A percentile compares a stretch with the other conserved stretches of the same genome.
These are phyloP conservation scores for Epiperipatus broadwayi DNA, from an alignment of 2,888 invertebrate species.

Conservation along the genomic window DNA sequence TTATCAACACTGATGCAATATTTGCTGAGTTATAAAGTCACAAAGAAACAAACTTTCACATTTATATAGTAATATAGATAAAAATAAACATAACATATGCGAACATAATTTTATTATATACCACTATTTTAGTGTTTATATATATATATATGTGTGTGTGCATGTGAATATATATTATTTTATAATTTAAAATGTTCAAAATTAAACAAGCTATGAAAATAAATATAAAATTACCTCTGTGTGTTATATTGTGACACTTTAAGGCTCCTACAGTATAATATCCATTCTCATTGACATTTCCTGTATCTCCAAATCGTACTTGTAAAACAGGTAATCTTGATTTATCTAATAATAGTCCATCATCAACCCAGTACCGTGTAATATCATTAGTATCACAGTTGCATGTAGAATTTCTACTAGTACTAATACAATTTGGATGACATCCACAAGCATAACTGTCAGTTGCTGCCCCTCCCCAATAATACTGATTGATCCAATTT, in stretches of 20 bases:
- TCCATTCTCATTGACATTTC: conserved; percentile 20
- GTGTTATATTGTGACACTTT: conserved; percentile 17
- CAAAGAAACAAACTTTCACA: no score
- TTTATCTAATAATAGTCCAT: conserved; percentile 19
- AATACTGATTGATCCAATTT: conserved; percentile 19
- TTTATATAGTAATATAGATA: no score
- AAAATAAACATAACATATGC: no score
- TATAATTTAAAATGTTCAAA: no score
- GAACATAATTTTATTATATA: no score
- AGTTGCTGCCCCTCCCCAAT: conserved; percentile 22
- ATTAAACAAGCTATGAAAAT: neutral
- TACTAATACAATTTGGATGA: conserved; percentile 20
- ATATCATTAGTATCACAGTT: conserved; percentile 21
- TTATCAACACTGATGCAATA: no score
- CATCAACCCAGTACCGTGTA: conserved; percentile 19
- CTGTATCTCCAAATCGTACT: conserved; percentile 20
- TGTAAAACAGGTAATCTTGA: conserved; percentile 19
- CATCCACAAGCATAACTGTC: conserved; percentile 20
- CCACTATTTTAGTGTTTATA: no score
- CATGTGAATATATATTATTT: no score
- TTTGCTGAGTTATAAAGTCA: no score
- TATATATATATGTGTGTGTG: no score
- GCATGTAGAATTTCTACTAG: conserved; percentile 19
- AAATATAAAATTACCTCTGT: conserved; percentile 17
- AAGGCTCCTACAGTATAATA: conserved; percentile 19